Percentiles rank a stretch among this genome's conserved stretches.
These are phyloP conservation scores for Phasianus colchicus DNA, from an alignment of 2,113 vertebrate genomes.

Conservation along the genomic window DNA sequence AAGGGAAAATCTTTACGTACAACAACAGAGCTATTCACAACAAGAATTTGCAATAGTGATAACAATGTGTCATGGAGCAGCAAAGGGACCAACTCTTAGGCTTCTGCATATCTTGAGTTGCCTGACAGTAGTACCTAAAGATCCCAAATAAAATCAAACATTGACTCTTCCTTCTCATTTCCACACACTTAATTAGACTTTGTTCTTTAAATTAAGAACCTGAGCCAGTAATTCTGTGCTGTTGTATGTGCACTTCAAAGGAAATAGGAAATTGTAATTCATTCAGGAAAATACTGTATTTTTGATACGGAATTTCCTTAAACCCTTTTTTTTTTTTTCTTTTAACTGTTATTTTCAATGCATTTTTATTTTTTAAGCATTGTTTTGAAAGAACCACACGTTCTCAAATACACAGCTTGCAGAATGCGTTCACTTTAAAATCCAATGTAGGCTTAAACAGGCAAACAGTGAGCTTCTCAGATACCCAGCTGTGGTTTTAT, in stretches of 20 bases:
- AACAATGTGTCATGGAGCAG: fast-evolving
- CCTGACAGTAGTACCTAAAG: neutral
- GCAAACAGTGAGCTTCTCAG: neutral
- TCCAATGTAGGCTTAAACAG: neutral
- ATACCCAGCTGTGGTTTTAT: neutral
- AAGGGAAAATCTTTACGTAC: too few relatives aligned
- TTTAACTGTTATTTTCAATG: neutral
- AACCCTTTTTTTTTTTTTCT: neutral
- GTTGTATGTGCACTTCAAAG: neutral
- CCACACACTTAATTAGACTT: neutral
- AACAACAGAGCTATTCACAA: neutral
- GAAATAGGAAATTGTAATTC: neutral
- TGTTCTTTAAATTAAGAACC: neutral
- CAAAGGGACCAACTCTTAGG: neutral
- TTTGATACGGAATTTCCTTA: neutral
- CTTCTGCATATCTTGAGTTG: neutral
- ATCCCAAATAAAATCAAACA: neutral
- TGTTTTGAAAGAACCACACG: neutral
- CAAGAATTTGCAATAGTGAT: neutral
- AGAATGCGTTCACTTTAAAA: neutral
- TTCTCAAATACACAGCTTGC: neutral
- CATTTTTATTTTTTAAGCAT: neutral
- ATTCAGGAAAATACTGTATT: neutral
- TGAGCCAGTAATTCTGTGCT: neutral
- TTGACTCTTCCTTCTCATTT: neutral